phyloP scores from a whole-genome alignment of 2,797 vertebrate species.

The Danio jaintianensis region DNA sequence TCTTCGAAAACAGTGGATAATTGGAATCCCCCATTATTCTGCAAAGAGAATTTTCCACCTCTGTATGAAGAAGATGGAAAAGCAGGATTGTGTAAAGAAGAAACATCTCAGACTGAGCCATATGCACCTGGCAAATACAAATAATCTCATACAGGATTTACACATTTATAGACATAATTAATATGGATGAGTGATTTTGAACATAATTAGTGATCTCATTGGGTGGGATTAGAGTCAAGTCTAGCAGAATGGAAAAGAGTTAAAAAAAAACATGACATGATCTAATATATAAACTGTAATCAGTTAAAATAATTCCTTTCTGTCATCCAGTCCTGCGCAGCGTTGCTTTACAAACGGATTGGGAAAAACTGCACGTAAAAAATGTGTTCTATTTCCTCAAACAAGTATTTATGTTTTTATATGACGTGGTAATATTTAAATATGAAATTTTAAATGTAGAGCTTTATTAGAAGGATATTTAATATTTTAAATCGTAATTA shows the following conservation, averaged over 20 bases:
- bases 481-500: no score
- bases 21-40: constrained; percentile 68
- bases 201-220: constrained; percentile 30
- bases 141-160: neutral
- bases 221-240: neutral
- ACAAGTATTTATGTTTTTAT: no score
- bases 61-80: constrained; percentile 46
- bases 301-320: no score
- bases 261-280: no score
- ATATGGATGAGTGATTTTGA: constrained; percentile 37
- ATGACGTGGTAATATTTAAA: no score
- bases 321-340: no score
- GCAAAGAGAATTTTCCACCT: constrained; percentile 64
- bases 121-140: constrained; percentile 1
- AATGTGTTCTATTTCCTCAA: no score
- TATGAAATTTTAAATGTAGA: no score
- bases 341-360: no score
- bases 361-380: no score
- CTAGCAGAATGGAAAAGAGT: neutral
- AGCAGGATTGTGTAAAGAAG: constrained; percentile 55
- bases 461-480: no score
- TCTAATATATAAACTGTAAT: no score
- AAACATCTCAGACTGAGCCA: constrained; percentile 37
- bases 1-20: constrained; percentile 71
- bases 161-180: constrained; percentile 47